A percentile compares a stretch with the other conserved stretches of the same genome.
Evolutionary conservation across 2,797 vertebrate genomes (phyloP).

Genomic region (Neomorphus geoffroyi): DNA sequence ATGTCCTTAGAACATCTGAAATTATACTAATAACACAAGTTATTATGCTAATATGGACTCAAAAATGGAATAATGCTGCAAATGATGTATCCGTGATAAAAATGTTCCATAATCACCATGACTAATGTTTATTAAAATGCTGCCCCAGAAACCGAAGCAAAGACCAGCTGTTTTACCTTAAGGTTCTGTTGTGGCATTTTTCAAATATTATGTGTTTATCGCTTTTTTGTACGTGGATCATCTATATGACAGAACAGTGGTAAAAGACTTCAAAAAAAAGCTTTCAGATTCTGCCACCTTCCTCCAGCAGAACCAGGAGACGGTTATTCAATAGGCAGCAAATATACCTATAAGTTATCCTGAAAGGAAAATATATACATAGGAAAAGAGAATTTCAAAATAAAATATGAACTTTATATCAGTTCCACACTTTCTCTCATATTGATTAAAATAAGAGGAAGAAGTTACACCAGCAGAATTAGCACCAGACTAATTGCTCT

Average conservation of each 20-base stretch:
- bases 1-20: constrained; percentile 52
- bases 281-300: constrained; percentile 36
- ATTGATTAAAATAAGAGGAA: background rate
- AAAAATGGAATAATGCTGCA: constrained; percentile 40
- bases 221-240: constrained; percentile 6
- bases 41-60: constrained; percentile 48
- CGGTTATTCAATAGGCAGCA: background rate
- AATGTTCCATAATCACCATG: constrained; percentile 49
- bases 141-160: constrained; percentile 61
- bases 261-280: constrained; percentile 25
- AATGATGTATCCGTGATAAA: constrained; percentile 66
- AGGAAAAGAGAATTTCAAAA: background rate
- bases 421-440: background rate
- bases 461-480: background rate
- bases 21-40: constrained; percentile 55
- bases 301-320: background rate
- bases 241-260: constrained; percentile 34
- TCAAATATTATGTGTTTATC: constrained; percentile 57
- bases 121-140: constrained; percentile 62
- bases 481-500: background rate
- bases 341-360: background rate
- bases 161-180: constrained; percentile 53
- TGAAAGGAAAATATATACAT: constrained; percentile 30
- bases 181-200: constrained; percentile 50
- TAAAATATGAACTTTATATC: background rate